Evolutionary conservation across 1,140 invertebrate species (phyloP), one percentile per base, ranked within the genome.

Genomic region (Drosophila tristis): DNA sequence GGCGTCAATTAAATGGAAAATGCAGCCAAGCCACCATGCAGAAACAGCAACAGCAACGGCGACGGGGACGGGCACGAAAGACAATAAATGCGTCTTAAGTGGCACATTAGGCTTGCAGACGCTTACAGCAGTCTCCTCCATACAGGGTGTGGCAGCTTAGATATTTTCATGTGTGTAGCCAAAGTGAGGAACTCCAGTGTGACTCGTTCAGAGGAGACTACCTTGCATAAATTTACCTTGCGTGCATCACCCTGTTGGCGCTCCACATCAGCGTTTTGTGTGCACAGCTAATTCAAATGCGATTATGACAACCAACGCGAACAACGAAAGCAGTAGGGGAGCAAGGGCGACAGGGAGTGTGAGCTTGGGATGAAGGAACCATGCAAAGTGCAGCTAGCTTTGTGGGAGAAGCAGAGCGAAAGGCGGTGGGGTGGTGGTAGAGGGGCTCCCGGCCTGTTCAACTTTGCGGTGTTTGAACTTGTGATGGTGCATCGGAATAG

Each of bases 1-100:
- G 84, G 76, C 84, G 76, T 84, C 84, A 89, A 87, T 87, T 87
- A 87, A 89, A 87, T 87, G 79, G 79, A 87, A 75, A 87, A 89
- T 87, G 84, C 84, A 82, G 71, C 75, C 58, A 55, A 73, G 25
- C 66, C 42, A 57, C 53, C 35, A 43, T 58, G 25, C 62, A 60
- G 26, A 62, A 51, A 15, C 53, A 59, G 16, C 60, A 51, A 20
- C 66, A 51, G 26, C 61, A 43, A 3, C 47, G 50, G 43, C 57
- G 49, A 51, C 67, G 55, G 15, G 53, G 43, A 43, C 74, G 78
- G 5, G 57, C 53, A 47, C 61, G 51, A 89, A 82, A 89, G 84
- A 87, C 84, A 87, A 89, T 87, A 87, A 87, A 80, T 87, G 84
- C 79, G 84, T 87, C 84, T 87, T 87, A 87, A 87, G 84, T 87